Evolutionary conservation across 2,113 vertebrate genomes (phyloP).

Genomic region (Silurus asotus): DNA sequence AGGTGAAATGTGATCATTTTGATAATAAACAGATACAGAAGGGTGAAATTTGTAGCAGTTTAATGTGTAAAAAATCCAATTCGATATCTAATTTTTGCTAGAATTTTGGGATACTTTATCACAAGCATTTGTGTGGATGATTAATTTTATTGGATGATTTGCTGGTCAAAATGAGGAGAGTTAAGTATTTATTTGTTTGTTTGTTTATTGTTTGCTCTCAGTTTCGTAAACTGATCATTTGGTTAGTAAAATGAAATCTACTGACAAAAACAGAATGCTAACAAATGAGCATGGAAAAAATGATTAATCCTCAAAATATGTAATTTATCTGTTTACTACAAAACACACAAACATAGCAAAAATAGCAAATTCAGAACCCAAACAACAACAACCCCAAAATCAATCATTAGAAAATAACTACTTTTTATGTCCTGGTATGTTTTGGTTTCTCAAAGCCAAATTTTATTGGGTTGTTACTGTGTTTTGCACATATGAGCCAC

Average conservation of each 20-base stretch:
- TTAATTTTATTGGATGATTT: not conserved
- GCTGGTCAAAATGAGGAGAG: not conserved
- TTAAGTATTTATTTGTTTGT: not conserved
- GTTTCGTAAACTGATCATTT: not conserved
- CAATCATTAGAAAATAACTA: too few species aligned
- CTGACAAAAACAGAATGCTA: not conserved
- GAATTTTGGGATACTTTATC: not conserved
- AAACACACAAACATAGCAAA: not conserved
- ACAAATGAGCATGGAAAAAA: not conserved
- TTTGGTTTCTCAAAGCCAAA: too few species aligned
- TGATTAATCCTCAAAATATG: too few species aligned
- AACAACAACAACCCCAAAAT: too few species aligned
- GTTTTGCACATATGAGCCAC: too few species aligned
- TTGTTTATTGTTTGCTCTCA: not conserved
- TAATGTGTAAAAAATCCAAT: too few species aligned
- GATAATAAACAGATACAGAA: too few species aligned
- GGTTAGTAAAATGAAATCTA: not conserved
- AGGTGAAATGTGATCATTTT: too few species aligned
- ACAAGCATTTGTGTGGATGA: not conserved
- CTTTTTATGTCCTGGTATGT: too few species aligned
- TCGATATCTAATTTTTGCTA: too few species aligned
- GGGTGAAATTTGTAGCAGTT: too few species aligned
- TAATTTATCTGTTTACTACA: not conserved
- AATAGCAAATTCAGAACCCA: not conserved
- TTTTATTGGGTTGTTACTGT: too few species aligned